These are phyloP conservation scores for Tipula unca DNA, from an alignment of 2,888 invertebrate genomes.

Conservation along the genomic window DNA sequence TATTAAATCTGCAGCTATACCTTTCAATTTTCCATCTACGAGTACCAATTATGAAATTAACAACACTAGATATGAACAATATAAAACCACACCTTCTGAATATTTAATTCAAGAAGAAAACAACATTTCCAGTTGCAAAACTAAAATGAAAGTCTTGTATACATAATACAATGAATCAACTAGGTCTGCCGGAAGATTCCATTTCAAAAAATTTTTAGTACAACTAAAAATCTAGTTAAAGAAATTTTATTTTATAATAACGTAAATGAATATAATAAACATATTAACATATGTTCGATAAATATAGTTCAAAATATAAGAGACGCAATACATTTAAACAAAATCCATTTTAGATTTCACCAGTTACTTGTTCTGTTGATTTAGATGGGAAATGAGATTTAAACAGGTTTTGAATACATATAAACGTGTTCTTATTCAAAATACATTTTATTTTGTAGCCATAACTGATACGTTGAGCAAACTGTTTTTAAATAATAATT, in stretches of 20 bases:
- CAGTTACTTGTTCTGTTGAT: background rate
- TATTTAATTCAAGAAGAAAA: background rate
- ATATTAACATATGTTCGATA: background rate
- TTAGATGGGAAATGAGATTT: slow-evolving; percentile 16
- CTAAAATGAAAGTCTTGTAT: background rate
- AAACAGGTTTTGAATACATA: background rate
- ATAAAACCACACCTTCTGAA: background rate
- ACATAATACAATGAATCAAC: background rate
- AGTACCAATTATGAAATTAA: background rate
- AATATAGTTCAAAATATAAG: slow-evolving; percentile 1
- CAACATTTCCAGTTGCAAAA: background rate
- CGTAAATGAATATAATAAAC: background rate
- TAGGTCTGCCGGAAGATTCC: slow-evolving; percentile 8
- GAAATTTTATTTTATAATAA: background rate
- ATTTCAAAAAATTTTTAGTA: background rate
- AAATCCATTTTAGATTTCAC: slow-evolving; percentile 1
- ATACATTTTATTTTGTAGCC: background rate
- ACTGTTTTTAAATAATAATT: background rate
- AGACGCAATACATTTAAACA: background rate
- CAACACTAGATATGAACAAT: background rate
- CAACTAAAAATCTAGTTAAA: background rate
- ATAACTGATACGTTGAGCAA: background rate
- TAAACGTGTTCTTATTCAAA: background rate
- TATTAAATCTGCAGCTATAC: background rate
- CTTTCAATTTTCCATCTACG: background rate